phyloP scores from a whole-genome alignment of 2,797 vertebrate species.

The Enteromius paludinosus region DNA sequence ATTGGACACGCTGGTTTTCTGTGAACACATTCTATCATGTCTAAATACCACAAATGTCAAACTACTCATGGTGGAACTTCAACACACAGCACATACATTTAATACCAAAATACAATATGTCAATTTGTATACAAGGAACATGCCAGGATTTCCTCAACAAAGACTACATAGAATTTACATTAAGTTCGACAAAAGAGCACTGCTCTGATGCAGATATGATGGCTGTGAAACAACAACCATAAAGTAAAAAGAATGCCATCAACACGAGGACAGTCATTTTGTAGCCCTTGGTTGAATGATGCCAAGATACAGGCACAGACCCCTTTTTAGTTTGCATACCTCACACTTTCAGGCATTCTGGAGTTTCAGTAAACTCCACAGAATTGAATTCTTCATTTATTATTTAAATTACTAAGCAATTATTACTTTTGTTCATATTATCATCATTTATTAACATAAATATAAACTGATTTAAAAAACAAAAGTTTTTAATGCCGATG shows the following conservation, averaged over 20 bases:
- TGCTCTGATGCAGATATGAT: neutral
- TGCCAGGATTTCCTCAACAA: slow-evolving; percentile 10
- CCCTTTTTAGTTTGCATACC: slow-evolving; percentile 63
- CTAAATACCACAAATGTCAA: slow-evolving; percentile 56
- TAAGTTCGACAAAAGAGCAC: neutral
- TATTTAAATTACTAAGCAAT: neutral
- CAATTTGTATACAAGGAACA: slow-evolving; percentile 8
- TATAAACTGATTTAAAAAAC: neutral
- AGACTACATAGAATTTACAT: neutral
- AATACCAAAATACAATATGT: slow-evolving; percentile 38
- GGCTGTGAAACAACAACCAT: slow-evolving; percentile 29
- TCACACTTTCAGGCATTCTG: slow-evolving; percentile 46
- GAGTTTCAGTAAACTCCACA: slow-evolving; percentile 16
- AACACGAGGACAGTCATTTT: slow-evolving; percentile 66
- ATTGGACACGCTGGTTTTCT: slow-evolving; percentile 62
- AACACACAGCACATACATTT: slow-evolving; percentile 53
- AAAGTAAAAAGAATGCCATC: slow-evolving; percentile 61
- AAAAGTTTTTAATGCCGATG: too few relatives aligned
- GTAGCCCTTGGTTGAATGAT: slow-evolving; percentile 73
- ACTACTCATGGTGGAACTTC: slow-evolving; percentile 40
- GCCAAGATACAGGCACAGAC: slow-evolving; percentile 72
- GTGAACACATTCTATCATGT: slow-evolving; percentile 55
- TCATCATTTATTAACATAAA: neutral
- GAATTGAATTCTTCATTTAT: too few relatives aligned
- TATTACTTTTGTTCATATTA: neutral